Percentiles rank a stretch among this genome's conserved stretches.
phyloP scores from a whole-genome alignment of 2,888 invertebrate genomes.

The Drosophila parthenogenetica region DNA sequence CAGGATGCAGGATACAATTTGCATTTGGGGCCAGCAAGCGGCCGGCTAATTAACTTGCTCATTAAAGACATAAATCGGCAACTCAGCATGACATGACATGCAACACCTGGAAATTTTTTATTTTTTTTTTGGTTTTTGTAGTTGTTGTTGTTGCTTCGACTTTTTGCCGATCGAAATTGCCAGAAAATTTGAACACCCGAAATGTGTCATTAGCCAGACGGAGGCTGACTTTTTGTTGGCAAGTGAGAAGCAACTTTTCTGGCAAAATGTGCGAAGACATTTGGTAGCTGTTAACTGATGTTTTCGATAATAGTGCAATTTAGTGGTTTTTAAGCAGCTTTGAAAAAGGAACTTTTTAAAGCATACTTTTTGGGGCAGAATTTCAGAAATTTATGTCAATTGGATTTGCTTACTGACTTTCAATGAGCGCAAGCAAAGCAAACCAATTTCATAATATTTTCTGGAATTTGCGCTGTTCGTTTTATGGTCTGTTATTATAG shows the following conservation, averaged over 20 bases:
- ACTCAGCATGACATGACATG: conserved; percentile 62
- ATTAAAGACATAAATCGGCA: conserved; percentile 64
- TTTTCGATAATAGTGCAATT: neutral
- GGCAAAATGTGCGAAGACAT: neutral
- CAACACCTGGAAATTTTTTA: conserved; percentile 39
- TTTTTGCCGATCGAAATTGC: conserved; percentile 33
- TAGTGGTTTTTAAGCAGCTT: neutral
- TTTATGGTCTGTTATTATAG: conserved; percentile 61
- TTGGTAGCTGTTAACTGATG: neutral
- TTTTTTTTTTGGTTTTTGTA: neutral
- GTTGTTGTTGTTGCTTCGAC: conserved; percentile 21
- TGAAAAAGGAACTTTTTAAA: conserved; percentile 8
- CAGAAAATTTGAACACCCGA: conserved; percentile 11
- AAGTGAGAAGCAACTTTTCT: conserved; percentile 6
- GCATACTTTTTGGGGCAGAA: conserved; percentile 49
- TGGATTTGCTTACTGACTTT: conserved; percentile 53
- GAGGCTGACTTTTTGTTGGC: neutral
- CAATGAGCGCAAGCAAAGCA: conserved; percentile 25
- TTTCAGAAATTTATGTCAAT: conserved; percentile 69
- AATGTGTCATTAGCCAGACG: conserved; percentile 28
- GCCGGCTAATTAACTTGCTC: conserved; percentile 64
- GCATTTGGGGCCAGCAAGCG: conserved; percentile 27
- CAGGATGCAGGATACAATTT: conserved; percentile 42
- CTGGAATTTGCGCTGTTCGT: conserved; percentile 51
- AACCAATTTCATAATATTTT: conserved; percentile 51